phyloP scores from a whole-genome alignment of 2,888 invertebrate genomes.

The Hypsopygia costalis region DNA sequence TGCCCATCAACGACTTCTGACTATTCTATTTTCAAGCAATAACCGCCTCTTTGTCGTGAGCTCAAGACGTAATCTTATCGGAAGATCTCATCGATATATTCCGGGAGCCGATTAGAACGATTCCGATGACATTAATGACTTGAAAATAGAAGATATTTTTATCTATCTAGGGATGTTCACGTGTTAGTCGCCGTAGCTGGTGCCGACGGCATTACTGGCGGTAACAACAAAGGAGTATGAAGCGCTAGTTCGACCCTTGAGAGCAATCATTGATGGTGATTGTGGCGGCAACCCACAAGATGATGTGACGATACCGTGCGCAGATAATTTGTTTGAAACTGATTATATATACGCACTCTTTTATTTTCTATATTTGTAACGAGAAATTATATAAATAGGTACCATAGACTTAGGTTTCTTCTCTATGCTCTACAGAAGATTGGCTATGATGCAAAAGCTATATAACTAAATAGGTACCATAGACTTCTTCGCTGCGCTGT shows the following conservation, averaged over 20 bases:
- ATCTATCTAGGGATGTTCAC: conserved; percentile 45
- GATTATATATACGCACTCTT: background rate
- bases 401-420: too few relatives aligned
- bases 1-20: conserved; percentile 29
- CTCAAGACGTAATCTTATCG: conserved; percentile 31
- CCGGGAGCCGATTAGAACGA: conserved; percentile 64
- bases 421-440: too few relatives aligned
- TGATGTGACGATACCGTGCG: background rate
- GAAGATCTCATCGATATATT: conserved; percentile 25
- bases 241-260: conserved; percentile 30
- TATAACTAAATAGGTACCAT: too few relatives aligned
- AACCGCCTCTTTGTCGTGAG: conserved; percentile 28
- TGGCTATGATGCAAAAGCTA: too few relatives aligned
- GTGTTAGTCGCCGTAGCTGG: conserved; percentile 52
- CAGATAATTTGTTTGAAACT: conserved; percentile 3
- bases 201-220: conserved; percentile 55
- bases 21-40: conserved; percentile 24
- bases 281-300: conserved; percentile 33
- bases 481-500: too few relatives aligned
- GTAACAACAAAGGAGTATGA: conserved; percentile 57
- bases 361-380: too few relatives aligned
- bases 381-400: background rate
- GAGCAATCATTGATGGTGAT: conserved; percentile 59
- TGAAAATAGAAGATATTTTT: conserved; percentile 56
- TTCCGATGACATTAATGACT: conserved; percentile 75